Conservation (phyloP, 2,113 vertebrate species). For the Neoarius graeffei region DNA sequence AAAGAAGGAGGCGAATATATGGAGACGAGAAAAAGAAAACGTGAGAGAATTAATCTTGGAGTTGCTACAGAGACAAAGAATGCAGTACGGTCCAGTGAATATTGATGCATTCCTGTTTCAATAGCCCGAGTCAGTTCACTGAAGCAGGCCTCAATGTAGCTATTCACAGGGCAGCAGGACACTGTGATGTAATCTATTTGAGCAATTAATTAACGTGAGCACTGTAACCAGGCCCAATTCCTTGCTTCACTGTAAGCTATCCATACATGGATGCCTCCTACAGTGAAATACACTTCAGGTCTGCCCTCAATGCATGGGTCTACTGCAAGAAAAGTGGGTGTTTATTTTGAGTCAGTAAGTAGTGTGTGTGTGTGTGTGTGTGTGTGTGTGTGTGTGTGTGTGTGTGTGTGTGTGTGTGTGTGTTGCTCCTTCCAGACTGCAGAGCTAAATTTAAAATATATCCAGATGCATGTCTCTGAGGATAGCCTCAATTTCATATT, state of each 20-base stretch:
- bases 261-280: conserved; percentile 9
- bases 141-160: conserved; percentile 56
- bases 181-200: conserved; percentile 56
- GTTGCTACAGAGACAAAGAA: conserved; percentile 58
- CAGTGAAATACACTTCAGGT: conserved; percentile 28
- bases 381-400: conserved; percentile 23
- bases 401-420: conserved; percentile 13
- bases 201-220: conserved; percentile 61
- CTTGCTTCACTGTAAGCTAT: conserved; percentile 29
- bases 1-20: conserved; percentile 10
- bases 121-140: conserved; percentile 57
- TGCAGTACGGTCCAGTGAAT: conserved; percentile 55
- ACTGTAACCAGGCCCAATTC: conserved; percentile 37
- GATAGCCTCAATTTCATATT: not conserved
- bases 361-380: conserved; percentile 22
- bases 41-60: conserved; percentile 47
- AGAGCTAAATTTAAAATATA: conserved; percentile 37
- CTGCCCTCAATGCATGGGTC: conserved; percentile 28
- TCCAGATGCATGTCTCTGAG: not conserved
- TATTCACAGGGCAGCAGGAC: conserved; percentile 63
- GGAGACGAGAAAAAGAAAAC: conserved; percentile 19
- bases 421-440: conserved; percentile 8
- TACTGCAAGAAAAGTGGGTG: conserved; percentile 23
- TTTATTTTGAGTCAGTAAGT: conserved; percentile 36
- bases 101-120: conserved; percentile 63